These are phyloP conservation scores for Fukomys damarensis DNA, from an alignment of 2,113 vertebrate species.

Conservation along the genomic window DNA sequence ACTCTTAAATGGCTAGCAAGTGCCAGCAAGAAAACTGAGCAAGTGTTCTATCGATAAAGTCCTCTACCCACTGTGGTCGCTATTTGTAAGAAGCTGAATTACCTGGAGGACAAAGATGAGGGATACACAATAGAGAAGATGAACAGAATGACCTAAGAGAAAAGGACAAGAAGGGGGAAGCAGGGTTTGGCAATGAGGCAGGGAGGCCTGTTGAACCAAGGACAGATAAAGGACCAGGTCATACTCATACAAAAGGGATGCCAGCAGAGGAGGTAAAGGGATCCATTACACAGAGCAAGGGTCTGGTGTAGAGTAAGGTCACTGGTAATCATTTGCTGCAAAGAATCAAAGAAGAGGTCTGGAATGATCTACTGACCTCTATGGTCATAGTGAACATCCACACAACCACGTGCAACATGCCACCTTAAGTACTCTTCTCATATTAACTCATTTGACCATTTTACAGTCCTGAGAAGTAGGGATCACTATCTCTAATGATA, in stretches of 20 bases:
- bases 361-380: background rate
- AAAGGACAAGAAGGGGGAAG: background rate
- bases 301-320: background rate
- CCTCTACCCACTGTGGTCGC: background rate
- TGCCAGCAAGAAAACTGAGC: background rate
- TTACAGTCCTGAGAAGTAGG: background rate
- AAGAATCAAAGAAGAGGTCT: background rate
- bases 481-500: background rate
- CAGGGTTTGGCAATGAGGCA: background rate
- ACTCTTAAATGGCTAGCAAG: background rate
- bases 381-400: background rate
- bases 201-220: background rate
- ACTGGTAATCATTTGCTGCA: background rate
- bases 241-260: background rate
- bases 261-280: background rate
- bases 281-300: fast-evolving
- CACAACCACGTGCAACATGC: background rate
- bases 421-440: background rate
- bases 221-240: background rate
- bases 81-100: background rate
- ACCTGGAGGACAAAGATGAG: background rate
- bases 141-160: background rate
- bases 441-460: background rate
- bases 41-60: background rate
- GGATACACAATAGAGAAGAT: background rate